A percentile compares a stretch with the other conserved stretches of the same genome.
phyloP scores from a whole-genome alignment of 2,113 vertebrate genomes.

The Lagopus muta region DNA sequence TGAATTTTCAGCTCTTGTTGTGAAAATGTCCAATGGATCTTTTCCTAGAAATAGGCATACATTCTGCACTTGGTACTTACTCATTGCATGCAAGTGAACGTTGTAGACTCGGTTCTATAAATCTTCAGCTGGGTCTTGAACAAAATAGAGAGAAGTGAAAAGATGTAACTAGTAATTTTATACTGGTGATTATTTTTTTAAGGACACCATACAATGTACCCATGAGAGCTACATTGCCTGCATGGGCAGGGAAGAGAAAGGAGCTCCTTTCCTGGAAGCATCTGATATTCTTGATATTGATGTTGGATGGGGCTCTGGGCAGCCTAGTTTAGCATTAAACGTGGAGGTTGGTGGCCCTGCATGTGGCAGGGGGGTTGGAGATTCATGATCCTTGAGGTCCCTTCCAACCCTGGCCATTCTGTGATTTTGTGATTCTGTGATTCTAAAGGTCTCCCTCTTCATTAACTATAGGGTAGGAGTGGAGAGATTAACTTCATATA shows the following conservation, averaged over 20 bases:
- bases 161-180: background rate
- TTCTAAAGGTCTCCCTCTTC: background rate
- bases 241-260: background rate
- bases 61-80: background rate
- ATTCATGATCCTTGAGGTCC: too few relatives aligned
- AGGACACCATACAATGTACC: fast-evolving
- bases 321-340: too few relatives aligned
- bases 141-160: background rate
- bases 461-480: background rate
- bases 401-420: too few relatives aligned
- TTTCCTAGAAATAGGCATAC: background rate
- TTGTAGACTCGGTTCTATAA: background rate
- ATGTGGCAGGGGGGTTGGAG: too few relatives aligned
- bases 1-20: background rate
- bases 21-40: background rate
- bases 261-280: background rate
- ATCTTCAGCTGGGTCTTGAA: background rate
- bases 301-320: too few relatives aligned
- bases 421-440: too few relatives aligned
- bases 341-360: too few relatives aligned
- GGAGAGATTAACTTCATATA: background rate
- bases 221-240: background rate
- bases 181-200: background rate
- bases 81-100: background rate
- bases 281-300: background rate